Evolutionary conservation across 2,113 vertebrate species (phyloP), one percentile per base, ranked within the genome.

Genomic region (Caretta caretta): DNA sequence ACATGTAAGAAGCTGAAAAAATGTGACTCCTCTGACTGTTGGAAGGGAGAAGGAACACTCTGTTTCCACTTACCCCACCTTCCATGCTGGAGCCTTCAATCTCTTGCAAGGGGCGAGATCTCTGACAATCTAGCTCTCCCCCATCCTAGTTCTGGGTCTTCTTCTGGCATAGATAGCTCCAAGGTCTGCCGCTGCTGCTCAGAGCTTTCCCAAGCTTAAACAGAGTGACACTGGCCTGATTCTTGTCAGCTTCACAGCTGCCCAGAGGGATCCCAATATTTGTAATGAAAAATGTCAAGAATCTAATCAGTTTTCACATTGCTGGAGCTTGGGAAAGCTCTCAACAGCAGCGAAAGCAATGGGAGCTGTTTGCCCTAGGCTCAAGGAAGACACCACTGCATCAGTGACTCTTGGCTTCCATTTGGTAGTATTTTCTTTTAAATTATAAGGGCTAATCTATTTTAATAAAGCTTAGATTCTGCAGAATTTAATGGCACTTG

Each of bases 401-500:
- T 35, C 1, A 25, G 72, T 84, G 69, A 65, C 79, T 78, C 35
- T n/a, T 57, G 10, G 14, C 78, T 86, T 42, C 3, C 1, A 0
- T 83, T 38, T 88, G 56, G 84, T 13, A 59, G 1, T 1, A 38
- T 59, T 92, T 85, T 93, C 51, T 27, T 50, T 65, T 87, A 53
- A 93, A 94, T 25, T 27, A 35, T n/a, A 46, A 5, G 42, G 49
- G 46, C 53, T 83, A 94, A 75, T 3, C 29, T 65, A 4, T 83
- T 86, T 95, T 88, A 95, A 94, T 90, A 96, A 95, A 95, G 57
- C 48, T 91, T 80, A 88, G 93, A 92, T 87, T 87, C 87, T 92
- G 72, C 78, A 59, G 82, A 89, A 87, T 90, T 89, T 87, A 76
- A 83, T 93, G 83, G 35, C 80, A 81, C 84, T 96, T 92, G 11